Conservation (phyloP, 23 tunicate genomes). For the Corella eumyota region DNA sequence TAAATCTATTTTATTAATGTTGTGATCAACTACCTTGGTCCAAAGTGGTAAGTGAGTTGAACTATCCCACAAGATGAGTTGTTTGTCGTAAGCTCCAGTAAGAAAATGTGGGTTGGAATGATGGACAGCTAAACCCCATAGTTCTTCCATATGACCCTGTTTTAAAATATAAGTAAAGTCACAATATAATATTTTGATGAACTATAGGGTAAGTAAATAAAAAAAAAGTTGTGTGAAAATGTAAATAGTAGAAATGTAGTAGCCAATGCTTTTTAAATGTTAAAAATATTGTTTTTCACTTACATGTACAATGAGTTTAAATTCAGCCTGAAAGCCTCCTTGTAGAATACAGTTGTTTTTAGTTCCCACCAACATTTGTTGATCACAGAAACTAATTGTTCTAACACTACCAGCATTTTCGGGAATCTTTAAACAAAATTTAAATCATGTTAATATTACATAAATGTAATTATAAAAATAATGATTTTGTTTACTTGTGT, state of each 20-base stretch:
- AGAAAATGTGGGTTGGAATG: conserved; percentile 40
- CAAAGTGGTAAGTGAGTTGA: conserved; percentile 47
- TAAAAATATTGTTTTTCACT: conserved; percentile 1
- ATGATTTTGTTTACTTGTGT: conserved; percentile 47
- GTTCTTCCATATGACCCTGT: conserved; percentile 90
- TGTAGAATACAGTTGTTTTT: conserved; percentile 59
- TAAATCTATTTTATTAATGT: neutral
- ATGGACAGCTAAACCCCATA: conserved; percentile 92
- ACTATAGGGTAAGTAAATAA: no score
- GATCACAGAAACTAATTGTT: conserved; percentile 37
- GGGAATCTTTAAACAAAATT: conserved; percentile 20
- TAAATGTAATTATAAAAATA: neutral
- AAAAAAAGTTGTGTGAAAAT: no score
- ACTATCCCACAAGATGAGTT: conserved; percentile 70
- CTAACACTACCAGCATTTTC: conserved; percentile 71
- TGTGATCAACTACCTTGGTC: conserved; percentile 46
- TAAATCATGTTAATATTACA: neutral
- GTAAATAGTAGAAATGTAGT: no score
- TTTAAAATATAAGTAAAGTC: neutral
- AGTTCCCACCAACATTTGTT: conserved; percentile 70
- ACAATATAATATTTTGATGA: no score
- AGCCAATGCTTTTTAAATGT: no score
- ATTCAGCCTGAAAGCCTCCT: conserved; percentile 57
- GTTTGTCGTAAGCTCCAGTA: conserved; percentile 87
- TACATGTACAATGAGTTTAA: conserved; percentile 78